Evolutionary conservation across 2,797 vertebrate species (phyloP).

Genomic region (Anniella stebbinsi): DNA sequence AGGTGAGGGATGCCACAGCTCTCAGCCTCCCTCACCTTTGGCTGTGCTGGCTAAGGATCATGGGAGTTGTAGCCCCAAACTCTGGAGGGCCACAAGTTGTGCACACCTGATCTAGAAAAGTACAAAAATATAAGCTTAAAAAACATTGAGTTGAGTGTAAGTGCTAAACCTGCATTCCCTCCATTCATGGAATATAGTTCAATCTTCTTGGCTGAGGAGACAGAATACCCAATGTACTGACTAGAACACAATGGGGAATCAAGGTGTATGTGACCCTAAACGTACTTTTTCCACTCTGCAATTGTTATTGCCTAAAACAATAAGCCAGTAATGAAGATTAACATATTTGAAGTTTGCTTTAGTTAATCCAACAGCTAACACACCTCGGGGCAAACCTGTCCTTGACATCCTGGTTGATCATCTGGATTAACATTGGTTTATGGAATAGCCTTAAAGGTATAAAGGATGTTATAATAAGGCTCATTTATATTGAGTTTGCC

Average conservation of each 20-base stretch:
- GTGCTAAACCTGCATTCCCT: neutral
- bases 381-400: neutral
- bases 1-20: too few species aligned
- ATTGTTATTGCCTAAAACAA: neutral
- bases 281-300: neutral
- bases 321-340: neutral
- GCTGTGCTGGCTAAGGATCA: too few species aligned
- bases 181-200: neutral
- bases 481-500: neutral
- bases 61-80: too few species aligned
- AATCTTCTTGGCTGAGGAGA: neutral
- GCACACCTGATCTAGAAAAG: too few species aligned
- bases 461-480: neutral
- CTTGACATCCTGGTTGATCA: neutral
- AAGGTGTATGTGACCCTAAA: neutral
- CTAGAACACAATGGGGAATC: neutral
- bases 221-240: neutral
- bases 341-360: constrained; percentile 9
- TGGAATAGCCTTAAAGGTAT: neutral
- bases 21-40: too few species aligned
- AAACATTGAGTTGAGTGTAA: neutral
- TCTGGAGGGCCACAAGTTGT: neutral
- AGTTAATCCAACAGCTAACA: constrained; percentile 4
- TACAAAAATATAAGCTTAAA: neutral
- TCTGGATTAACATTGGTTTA: neutral